Conservation (phyloP, 1,140 invertebrate species). For the Plectrocnemia conspersa region DNA sequence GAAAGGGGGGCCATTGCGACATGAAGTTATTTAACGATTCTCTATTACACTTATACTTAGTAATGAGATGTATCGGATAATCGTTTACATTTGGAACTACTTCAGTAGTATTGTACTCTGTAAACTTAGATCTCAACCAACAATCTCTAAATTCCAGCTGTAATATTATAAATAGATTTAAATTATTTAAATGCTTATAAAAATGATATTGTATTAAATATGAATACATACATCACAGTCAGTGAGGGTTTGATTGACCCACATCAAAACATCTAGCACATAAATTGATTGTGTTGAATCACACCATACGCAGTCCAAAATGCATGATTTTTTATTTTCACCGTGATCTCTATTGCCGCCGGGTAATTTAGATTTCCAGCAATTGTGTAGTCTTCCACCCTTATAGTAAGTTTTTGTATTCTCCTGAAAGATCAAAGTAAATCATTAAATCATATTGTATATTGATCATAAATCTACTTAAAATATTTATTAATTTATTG, state of each 20-base stretch:
- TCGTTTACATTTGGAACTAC: constrained; percentile 46
- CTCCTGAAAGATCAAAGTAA: constrained; percentile 53
- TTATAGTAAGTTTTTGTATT: constrained; percentile 69
- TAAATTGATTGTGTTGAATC: constrained; percentile 62
- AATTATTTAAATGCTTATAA: constrained; percentile 21
- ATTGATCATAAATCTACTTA: no score
- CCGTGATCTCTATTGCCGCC: constrained; percentile 56
- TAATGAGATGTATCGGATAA: constrained; percentile 51
- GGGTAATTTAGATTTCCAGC: constrained; percentile 67
- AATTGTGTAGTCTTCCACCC: constrained; percentile 56
- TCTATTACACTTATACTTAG: constrained; percentile 44
- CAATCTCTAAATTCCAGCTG: constrained; percentile 72
- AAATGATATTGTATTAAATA: constrained; percentile 4
- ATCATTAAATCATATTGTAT: no score
- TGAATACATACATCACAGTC: constrained; percentile 68
- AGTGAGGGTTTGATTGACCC: constrained; percentile 70
- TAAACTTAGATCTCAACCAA: constrained; percentile 67
- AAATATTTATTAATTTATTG: no score
- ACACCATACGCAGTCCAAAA: constrained; percentile 78
- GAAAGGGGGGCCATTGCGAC: constrained; percentile 38
- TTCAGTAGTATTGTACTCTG: constrained; percentile 53
- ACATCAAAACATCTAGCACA: constrained; percentile 76
- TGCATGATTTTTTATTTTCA: constrained; percentile 43
- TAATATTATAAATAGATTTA: constrained; percentile 40
- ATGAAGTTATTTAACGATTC: constrained; percentile 21